Base-by-base conservation (phyloP, 2,888 invertebrate genomes). In the Parnassius smintheus region DNA sequence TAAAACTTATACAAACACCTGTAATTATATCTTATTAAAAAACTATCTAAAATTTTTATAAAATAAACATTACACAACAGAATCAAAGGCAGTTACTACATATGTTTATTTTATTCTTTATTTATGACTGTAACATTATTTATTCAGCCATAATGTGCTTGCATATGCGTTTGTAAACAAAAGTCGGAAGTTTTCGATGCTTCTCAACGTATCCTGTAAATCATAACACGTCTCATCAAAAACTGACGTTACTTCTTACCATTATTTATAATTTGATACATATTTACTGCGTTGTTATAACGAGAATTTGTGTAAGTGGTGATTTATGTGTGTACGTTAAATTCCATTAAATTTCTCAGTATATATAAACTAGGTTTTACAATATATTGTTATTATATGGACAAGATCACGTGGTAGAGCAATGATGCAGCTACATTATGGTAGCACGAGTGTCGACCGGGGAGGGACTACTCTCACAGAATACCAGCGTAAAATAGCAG, bases 211-310 rank as follows among this genome's bases (percentile, higher is more conserved):
- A 52, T 42, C 49, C n/a, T 25, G 35, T 62, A 57, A 59, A 63
- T 56, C 63, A 64, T 41, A 52, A 56, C 56, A 48, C 22, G 58
- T 63, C 63, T 59, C 63, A 59, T 59, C 55, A 52, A 59, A 59
- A 56, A 56, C 46, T 12, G 22, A 55, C 45, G 8, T 2, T 58
- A 45, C 25, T 44, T 56, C 59, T 62, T 59, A 63, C 10, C 46
- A 42, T 51, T 58, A 45, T 63, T 59, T 56, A 59, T 63, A 51
- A 63, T 59, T 63, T 59, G 35, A 55, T 41, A 49, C 42, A 48
- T 51, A 61, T 61, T 61, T 61, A 63, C 59, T 52, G 42, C 25
- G 56, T 25, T 49, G 51, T 53, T 44, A 53, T 48, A 58, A 62
- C 22, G 3, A 51, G 22, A 59, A 45, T 2, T 2, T 35, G n/a